Base-by-base conservation (phyloP, 2,113 vertebrate species). In the Nothocercus julius region DNA sequence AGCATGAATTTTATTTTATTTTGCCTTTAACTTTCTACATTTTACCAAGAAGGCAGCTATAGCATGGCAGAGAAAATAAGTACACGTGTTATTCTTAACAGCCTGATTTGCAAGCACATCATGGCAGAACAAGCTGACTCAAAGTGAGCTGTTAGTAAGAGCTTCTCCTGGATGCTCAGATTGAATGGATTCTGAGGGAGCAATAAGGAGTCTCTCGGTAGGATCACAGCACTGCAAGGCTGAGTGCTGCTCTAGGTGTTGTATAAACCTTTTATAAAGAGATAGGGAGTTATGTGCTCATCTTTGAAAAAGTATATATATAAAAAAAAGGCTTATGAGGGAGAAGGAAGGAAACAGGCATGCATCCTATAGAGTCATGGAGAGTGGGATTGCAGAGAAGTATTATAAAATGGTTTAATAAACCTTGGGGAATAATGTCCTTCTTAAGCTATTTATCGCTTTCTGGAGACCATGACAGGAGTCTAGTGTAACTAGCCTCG, bases 1-100 rank as follows among this genome's bases (percentile, higher is more conserved):
- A 91, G 19, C 49, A 80, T 38, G 70, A 64, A 32, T 49, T 78
- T 25, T 7, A 0, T 84, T 82, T 90, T 84, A 59, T 45, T n/a
- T 16, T 54, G 16, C 18, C 54, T 42, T 30, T 36, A 72, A 74
- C 34, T 85, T 77, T 30, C n/a, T 80, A 1, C 70, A 56, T 72
- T 93, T 89, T 85, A 72, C 79, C 38, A 68, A 81, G 85, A 88
- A 94, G 73, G 70, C 22, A 88, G 56, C 87, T 88, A 88, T 62
- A 77, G 53, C 20, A 61, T 44, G 9, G 36, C 42, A 90, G 54
- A 80, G 73, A 95, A 92, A 88, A 74, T 61, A 83, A 94, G 66
- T 19, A 58, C 15, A 68, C 38, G 21, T 63, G 20, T 76, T 93
- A 75, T 76, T 92, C 82, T 81, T 3, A 20, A 56, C 83, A 64